Base-by-base conservation (phyloP, 1,140 invertebrate genomes). In the Aricia agestis region DNA sequence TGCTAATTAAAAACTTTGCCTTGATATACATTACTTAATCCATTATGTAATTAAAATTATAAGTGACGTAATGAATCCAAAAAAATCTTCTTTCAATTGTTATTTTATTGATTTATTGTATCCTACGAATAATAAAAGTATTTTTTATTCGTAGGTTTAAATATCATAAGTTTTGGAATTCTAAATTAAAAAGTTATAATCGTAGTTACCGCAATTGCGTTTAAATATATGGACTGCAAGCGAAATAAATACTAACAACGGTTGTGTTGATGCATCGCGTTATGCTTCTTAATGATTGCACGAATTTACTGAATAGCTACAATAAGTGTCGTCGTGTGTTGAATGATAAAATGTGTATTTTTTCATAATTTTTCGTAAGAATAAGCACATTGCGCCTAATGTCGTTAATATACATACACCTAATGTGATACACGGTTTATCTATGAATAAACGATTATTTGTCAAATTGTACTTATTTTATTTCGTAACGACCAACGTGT, bases 341-440 rank as follows among this genome's bases (percentile, higher is more conserved):
- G 69, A 52, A 52, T 69, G 72, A 73, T 76, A 79, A 77, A 82
- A 73, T 52, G 75, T 88, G 82, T 88, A 86, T 90, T 86, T 87
- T 86, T 88, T 86, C 85, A 88, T 87, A 84, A 25, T 25, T 25
- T 25, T 25, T 25, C 25, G 25, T 25, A 25, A 25, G 25, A 85
- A 67, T 84, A 85, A 90, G 85, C 84, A 87, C 86, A 86, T 82
- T 85, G 72, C 85, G 88, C 84, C 88, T 90, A 89, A 85, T 82
- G 77, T 87, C 86, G 82, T 87, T 80, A 81, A 2, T 3, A 3
- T 25, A 85, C 85, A 82, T 90, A 89, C 85, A 87, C 85, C 85
- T 82, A 87, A 89, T 89, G 86, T 88, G 88, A 90, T 90, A 90
- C 87, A 87, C 83, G 76, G 79, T 90, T 87, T 89, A 87, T 87